Conservation (phyloP, 2,113 vertebrate genomes). For the Halichoeres trimaculatus region DNA sequence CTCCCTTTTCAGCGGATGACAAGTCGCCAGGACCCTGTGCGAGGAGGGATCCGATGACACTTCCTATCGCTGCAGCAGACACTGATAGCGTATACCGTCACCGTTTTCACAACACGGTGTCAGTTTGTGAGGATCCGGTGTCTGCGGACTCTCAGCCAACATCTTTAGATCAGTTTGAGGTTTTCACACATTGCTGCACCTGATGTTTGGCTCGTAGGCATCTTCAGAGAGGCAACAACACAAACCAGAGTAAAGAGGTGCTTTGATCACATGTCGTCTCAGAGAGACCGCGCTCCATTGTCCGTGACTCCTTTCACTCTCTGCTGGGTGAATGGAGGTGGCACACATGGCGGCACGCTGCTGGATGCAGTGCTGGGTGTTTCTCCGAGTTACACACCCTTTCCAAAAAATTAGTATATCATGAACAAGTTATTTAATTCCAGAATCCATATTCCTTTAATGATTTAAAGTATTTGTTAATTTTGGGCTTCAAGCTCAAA, state of each 20-base stretch:
- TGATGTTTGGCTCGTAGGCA: slow-evolving; percentile 62
- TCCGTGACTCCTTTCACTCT: slow-evolving; percentile 55
- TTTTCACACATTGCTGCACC: slow-evolving; percentile 59
- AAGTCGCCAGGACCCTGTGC: slow-evolving; percentile 73
- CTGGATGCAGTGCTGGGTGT: slow-evolving; percentile 23
- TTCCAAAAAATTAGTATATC: no score
- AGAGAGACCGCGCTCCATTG: slow-evolving; percentile 31
- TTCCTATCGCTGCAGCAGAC: slow-evolving; percentile 76
- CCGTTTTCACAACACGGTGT: slow-evolving; percentile 72
- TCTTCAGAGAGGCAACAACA: slow-evolving; percentile 51
- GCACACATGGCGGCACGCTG: slow-evolving; percentile 2
- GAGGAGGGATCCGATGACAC: slow-evolving; percentile 80
- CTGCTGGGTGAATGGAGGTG: slow-evolving; percentile 24
- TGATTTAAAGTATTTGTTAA: no score
- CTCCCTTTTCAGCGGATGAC: slow-evolving; percentile 82
- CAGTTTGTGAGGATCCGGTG: slow-evolving; percentile 61
- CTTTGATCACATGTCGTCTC: slow-evolving; percentile 60
- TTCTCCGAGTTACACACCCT: slow-evolving; percentile 22
- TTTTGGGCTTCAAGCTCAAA: no score
- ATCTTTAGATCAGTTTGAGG: slow-evolving; percentile 33
- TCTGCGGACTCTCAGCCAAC: slow-evolving; percentile 42
- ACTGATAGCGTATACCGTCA: slow-evolving; percentile 73
- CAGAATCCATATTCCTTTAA: no score
- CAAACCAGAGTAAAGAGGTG: slow-evolving; percentile 33
- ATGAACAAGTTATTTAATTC: no score